Base-by-base conservation (phyloP, 2,888 invertebrate genomes). In the Furcula furcula region DNA sequence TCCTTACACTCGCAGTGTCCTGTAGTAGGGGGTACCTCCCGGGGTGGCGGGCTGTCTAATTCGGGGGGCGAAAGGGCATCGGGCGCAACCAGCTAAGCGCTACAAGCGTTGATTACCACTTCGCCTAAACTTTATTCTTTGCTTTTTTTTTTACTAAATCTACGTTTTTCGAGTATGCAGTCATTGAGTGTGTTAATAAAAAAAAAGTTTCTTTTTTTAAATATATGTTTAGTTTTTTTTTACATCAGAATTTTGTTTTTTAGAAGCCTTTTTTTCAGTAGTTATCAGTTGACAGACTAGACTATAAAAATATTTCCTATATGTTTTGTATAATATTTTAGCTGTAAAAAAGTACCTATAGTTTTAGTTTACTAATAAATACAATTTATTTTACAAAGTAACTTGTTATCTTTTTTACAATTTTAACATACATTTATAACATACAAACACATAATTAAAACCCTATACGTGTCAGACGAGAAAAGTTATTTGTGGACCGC, bases 1-100 rank as follows among this genome's bases (percentile, higher is more conserved):
- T 88, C 88, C 88, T 84, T 86, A 86, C 85, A 84, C 85, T 85
- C 68, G 77, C 73, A 66, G 64, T 83, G 85, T 83, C 78, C 79
- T 78, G 81, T 72, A 64, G 66, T 4, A 18, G 28, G 28, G 28
- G 18, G 35, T 25, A 34, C 39, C 53, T 50, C 55, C 51, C 34
- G 15, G 40, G 40, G 46, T 33, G 54, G 50, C 36, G 43, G 65
- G 67, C 62, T 60, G 69, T 55, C 78, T 77, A 78, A 78, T 78
- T 78, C 71, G 61, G 80, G 77, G 66, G 65, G 76, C 68, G 68
- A 76, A 77, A 83, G 85, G 87, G 84, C 84, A 84, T 69, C 63
- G 79, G 78, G 76, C 71, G 78, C 72, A 73, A 67, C 64, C 43
- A 56, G 61, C 65, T 75, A 72, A 76, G 65, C 73, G 71, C 66